phyloP scores from a whole-genome alignment of 1,140 invertebrate genomes.

The Drosophila grimshawi region DNA sequence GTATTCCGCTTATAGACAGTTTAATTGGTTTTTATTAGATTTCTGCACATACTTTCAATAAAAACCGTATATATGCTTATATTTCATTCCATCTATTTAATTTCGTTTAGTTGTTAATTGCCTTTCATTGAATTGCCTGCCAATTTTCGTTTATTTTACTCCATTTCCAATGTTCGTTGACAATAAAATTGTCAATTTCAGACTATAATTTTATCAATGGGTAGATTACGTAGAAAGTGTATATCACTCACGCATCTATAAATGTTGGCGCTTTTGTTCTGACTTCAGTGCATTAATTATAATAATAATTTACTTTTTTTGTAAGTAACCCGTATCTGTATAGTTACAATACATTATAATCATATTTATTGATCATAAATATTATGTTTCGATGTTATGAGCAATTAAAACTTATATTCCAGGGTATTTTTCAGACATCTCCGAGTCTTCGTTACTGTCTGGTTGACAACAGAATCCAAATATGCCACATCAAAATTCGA shows the following conservation, averaged over 20 bases:
- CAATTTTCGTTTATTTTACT: constrained; percentile 45
- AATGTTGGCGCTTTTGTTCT: no score
- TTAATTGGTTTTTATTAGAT: constrained; percentile 77
- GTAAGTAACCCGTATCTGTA: no score
- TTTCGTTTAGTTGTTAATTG: constrained; percentile 66
- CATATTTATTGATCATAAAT: no score
- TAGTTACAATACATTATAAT: no score
- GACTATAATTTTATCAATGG: not conserved
- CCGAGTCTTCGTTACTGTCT: not conserved
- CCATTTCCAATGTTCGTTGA: constrained; percentile 11
- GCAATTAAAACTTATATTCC: not conserved
- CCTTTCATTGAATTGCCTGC: constrained; percentile 70
- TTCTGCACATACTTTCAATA: constrained; percentile 70
- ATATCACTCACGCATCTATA: no score
- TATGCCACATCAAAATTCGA: constrained; percentile 6
- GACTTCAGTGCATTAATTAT: no score
- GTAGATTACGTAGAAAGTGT: not conserved
- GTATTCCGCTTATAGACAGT: constrained; percentile 25
- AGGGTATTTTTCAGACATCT: constrained; percentile 14
- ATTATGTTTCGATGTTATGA: no score
- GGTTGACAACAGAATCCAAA: constrained; percentile 22
- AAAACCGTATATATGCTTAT: constrained; percentile 17
- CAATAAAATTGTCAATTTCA: constrained; percentile 22
- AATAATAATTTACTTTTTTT: no score
- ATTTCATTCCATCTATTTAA: constrained; percentile 46